phyloP scores from a whole-genome alignment of 2,797 vertebrate species.

The Lepus townsendii region DNA sequence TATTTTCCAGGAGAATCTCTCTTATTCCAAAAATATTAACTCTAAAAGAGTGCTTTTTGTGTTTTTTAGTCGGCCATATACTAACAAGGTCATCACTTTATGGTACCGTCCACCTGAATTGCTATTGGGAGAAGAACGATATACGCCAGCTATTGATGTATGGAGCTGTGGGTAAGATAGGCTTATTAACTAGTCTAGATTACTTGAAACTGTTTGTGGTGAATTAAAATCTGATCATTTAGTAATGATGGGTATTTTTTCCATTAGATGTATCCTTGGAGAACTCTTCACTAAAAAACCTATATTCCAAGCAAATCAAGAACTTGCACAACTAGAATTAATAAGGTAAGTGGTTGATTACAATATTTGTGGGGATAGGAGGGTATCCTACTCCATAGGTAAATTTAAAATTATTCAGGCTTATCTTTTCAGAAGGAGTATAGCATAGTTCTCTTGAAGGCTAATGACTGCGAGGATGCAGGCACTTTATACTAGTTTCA shows the following conservation, averaged over 20 bases:
- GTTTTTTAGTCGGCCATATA: conserved; percentile 91
- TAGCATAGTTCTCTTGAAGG: conserved; percentile 9
- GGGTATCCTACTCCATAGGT: background rate
- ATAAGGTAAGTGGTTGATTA: conserved; percentile 89
- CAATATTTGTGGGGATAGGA: background rate
- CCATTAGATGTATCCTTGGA: conserved; percentile 91
- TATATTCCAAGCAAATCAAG: conserved; percentile 94
- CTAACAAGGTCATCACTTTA: conserved; percentile 92
- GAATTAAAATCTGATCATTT: conserved; percentile 63
- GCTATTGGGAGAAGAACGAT: conserved; percentile 91
- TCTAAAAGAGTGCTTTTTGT: conserved; percentile 68
- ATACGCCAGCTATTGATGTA: conserved; percentile 92
- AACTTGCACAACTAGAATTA: conserved; percentile 92
- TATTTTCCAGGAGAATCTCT: conserved; percentile 57
- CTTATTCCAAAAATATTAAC: conserved; percentile 4
- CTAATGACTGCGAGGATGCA: background rate
- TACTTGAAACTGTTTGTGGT: conserved; percentile 40
- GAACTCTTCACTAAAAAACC: conserved; percentile 94
- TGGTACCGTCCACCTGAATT: conserved; percentile 93
- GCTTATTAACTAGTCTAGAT: background rate
- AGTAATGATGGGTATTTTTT: conserved; percentile 69
- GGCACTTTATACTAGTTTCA: conserved; percentile 1
- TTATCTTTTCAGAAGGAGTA: conserved; percentile 37
- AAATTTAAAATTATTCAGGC: conserved; percentile 6
- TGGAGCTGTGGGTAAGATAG: conserved; percentile 93